A percentile compares a stretch with the other conserved stretches of the same genome.
These are phyloP conservation scores for Drosophila flavopinicola DNA, from an alignment of 2,888 invertebrate genomes.

Conservation along the genomic window DNA sequence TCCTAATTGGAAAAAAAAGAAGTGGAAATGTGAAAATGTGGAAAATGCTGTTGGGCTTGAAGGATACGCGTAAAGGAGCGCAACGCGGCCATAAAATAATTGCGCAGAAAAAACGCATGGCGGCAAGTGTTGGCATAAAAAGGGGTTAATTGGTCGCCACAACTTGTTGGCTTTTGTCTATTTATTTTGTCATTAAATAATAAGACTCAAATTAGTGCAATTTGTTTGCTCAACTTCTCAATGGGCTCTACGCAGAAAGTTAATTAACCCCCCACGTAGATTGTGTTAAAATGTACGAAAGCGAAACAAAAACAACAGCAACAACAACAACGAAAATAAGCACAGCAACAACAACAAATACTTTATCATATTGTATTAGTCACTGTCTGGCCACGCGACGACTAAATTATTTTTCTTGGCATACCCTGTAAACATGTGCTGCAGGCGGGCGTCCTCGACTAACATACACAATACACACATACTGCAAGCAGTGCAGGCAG, in stretches of 20 bases:
- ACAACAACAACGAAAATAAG: slow-evolving; percentile 18
- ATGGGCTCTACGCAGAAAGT: slow-evolving; percentile 27
- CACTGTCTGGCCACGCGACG: slow-evolving; percentile 72
- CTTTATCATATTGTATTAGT: slow-evolving; percentile 53
- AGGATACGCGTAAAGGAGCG: slow-evolving; percentile 27
- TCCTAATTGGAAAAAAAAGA: slow-evolving; percentile 64
- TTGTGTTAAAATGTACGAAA: slow-evolving; percentile 33
- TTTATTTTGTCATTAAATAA: slow-evolving; percentile 78
- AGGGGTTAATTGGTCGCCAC: slow-evolving; percentile 49
- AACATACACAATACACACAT: no score
- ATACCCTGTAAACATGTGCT: slow-evolving; percentile 25
- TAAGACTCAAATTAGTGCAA: slow-evolving; percentile 76
- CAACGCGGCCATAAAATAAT: slow-evolving; percentile 56
- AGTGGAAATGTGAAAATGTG: slow-evolving; percentile 15
- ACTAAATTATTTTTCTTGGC: slow-evolving; percentile 15
- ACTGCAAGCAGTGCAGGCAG: no score
- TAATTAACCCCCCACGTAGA: slow-evolving; percentile 58
- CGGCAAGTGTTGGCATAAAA: slow-evolving; percentile 56
- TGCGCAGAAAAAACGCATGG: slow-evolving; percentile 40
- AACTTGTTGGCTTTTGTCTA: slow-evolving; percentile 60
- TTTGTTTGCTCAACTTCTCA: slow-evolving; percentile 63
- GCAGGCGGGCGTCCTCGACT: no score
- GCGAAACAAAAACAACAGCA: slow-evolving; percentile 17
- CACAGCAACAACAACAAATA: slow-evolving; percentile 5
- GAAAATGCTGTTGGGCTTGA: neutral